phyloP scores from a whole-genome alignment of 2,113 vertebrate species.

The Ammospiza nelsoni region DNA sequence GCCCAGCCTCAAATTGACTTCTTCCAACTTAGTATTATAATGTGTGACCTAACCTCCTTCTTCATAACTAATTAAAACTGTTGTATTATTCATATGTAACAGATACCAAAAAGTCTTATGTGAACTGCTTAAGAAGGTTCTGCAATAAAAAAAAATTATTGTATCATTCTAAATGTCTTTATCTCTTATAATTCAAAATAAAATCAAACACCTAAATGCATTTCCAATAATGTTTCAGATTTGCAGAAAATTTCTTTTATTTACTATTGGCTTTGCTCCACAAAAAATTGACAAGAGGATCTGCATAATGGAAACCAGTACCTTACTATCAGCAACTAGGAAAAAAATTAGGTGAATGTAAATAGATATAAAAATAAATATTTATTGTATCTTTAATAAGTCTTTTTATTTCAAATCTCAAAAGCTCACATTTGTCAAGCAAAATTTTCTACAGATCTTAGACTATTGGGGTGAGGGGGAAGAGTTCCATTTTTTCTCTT shows the following conservation, averaged over 20 bases:
- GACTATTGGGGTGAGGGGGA: fast-evolving
- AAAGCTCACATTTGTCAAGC: not conserved
- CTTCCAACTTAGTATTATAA: conserved; percentile 29
- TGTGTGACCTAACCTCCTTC: not conserved
- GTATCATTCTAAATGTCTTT: not conserved
- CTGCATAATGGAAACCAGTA: not conserved
- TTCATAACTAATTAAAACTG: conserved; percentile 43
- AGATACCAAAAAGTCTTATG: not conserved
- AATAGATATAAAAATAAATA: not conserved
- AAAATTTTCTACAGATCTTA: not conserved
- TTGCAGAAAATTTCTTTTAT: not conserved
- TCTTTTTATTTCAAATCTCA: not conserved
- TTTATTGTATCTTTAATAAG: not conserved
- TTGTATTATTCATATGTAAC: conserved; percentile 2
- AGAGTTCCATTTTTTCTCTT: not conserved
- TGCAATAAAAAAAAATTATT: not conserved
- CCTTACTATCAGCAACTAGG: not conserved
- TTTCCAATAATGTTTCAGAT: not conserved
- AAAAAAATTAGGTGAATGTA: not conserved
- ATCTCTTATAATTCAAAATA: not conserved
- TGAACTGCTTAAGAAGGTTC: not conserved
- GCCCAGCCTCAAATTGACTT: not conserved
- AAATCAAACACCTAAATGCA: not conserved
- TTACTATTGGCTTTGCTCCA: not conserved
- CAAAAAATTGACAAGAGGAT: not conserved